Evolutionary conservation across 2,797 vertebrate genomes (phyloP).

Genomic region (Rhynchonycteris naso): DNA sequence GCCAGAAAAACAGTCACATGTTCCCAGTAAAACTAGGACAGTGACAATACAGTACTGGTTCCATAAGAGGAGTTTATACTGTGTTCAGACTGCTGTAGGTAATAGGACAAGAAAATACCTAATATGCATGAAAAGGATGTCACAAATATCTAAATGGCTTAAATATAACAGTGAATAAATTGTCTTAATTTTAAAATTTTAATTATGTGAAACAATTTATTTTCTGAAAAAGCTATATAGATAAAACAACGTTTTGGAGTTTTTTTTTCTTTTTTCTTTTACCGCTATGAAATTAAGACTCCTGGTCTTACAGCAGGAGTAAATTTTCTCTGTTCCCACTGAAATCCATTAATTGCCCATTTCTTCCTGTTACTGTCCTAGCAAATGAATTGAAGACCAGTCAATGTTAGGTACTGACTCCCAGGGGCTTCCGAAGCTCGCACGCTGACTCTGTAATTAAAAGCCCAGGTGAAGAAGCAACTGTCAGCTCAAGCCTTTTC

Average conservation of each 20-base stretch:
- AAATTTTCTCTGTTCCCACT: constrained; percentile 62
- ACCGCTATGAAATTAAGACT: constrained; percentile 39
- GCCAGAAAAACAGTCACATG: neutral
- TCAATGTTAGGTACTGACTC: constrained; percentile 82
- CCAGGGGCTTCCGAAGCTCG: constrained; percentile 79
- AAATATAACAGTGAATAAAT: constrained; percentile 12
- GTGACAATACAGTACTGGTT: neutral
- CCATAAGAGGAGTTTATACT: neutral
- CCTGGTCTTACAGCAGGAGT: constrained; percentile 27
- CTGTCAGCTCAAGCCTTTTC: constrained; percentile 85
- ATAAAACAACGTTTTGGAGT: neutral
- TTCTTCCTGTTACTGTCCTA: constrained; percentile 78
- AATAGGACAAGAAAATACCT: neutral
- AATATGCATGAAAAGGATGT: neutral
- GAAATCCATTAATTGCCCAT: constrained; percentile 62
- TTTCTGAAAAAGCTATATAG: constrained; percentile 40
- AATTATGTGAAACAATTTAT: neutral
- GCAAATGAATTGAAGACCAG: constrained; percentile 66
- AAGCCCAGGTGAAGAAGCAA: constrained; percentile 84
- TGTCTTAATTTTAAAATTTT: constrained; percentile 28
- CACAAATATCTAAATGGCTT: neutral
- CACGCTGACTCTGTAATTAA: constrained; percentile 89
- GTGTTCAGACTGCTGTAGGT: neutral
- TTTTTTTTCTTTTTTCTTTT: neutral
- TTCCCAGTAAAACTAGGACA: neutral